Conservation (phyloP, 2,113 vertebrate species). For the Serinus canaria region DNA sequence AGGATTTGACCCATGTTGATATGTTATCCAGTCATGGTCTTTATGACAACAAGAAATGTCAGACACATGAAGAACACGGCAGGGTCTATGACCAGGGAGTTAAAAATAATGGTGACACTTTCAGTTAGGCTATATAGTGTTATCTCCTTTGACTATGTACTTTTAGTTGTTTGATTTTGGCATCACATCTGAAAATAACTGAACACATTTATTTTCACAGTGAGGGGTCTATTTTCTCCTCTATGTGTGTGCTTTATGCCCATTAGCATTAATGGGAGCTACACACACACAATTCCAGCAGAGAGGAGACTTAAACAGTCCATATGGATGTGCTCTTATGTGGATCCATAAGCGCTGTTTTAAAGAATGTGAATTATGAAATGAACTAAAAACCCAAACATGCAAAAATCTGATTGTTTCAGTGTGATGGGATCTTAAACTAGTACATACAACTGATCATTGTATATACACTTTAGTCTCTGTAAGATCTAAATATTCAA, state of each 20-base stretch:
- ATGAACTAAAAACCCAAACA: not conserved
- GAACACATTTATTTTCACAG: slow-evolving; percentile 78
- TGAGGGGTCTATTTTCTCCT: slow-evolving; percentile 72
- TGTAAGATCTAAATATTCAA: not conserved
- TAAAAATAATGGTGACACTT: slow-evolving; percentile 62
- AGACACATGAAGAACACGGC: not conserved
- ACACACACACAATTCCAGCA: not conserved
- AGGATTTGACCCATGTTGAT: not conserved
- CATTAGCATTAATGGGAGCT: slow-evolving; percentile 71
- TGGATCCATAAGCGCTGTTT: slow-evolving; percentile 24
- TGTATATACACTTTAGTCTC: not conserved
- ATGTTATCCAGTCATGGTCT: not conserved
- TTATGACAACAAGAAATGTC: not conserved
- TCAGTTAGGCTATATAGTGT: slow-evolving; percentile 33
- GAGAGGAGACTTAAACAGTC: slow-evolving; percentile 45
- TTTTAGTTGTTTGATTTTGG: slow-evolving; percentile 70
- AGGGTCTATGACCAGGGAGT: slow-evolving; percentile 1
- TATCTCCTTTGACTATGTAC: slow-evolving; percentile 47
- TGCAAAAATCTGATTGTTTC: not conserved
- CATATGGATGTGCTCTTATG: slow-evolving; percentile 21
- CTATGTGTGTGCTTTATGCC: slow-evolving; percentile 50
- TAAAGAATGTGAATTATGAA: slow-evolving; percentile 4
- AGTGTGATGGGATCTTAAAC: not conserved
- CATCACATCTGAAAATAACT: slow-evolving; percentile 65
- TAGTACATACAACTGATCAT: not conserved